Percentiles rank a stretch among this genome's conserved stretches.
Evolutionary conservation across 2,113 vertebrate species (phyloP).

Genomic region (Pionites leucogaster): DNA sequence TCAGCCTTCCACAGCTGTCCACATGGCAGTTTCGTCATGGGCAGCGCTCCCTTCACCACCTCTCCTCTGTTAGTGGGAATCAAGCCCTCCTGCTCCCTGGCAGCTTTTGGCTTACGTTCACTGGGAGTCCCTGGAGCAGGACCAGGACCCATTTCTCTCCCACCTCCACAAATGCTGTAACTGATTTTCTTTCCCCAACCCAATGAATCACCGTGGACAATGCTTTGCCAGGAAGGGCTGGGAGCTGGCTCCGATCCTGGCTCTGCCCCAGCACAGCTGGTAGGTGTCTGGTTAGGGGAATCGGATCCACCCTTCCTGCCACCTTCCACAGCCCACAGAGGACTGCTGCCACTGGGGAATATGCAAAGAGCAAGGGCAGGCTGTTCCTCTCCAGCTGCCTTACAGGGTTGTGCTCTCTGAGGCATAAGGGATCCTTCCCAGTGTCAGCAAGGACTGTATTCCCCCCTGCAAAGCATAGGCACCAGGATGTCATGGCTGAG

Average conservation of each 20-base stretch:
- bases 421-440: accelerated
- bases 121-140: not conserved
- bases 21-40: accelerated
- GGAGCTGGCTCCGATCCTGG: not conserved
- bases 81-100: not conserved
- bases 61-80: not conserved
- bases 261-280: not conserved
- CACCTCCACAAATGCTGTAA: accelerated
- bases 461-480: accelerated
- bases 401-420: accelerated
- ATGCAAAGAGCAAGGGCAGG: accelerated
- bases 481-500: not conserved
- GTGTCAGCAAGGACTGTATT: not conserved
- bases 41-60: not conserved
- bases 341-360: not conserved
- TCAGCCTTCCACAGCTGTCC: not conserved
- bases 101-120: not conserved
- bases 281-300: not conserved
- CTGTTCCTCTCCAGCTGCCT: not conserved
- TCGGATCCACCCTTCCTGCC: accelerated
- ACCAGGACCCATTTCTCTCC: accelerated
- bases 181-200: not conserved
- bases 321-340: accelerated
- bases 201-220: not conserved
- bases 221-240: not conserved